Base-by-base conservation (phyloP, 2,888 invertebrate genomes). In the Scaptomyza flava region DNA sequence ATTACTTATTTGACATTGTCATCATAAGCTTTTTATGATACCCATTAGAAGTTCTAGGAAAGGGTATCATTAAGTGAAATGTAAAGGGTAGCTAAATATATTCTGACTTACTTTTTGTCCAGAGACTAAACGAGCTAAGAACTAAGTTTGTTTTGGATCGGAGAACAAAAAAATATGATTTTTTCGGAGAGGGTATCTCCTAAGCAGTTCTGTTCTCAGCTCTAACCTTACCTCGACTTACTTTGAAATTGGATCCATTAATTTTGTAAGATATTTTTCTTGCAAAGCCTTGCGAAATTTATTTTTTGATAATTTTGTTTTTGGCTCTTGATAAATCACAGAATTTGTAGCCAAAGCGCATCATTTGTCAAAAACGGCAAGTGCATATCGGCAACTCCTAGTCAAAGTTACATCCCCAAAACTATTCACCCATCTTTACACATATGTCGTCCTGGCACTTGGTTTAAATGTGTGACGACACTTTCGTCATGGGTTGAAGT, bases 251-350 rank as follows among this genome's bases (percentile, higher is more conserved):
- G 38, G 47, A 66, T 52, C 54, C 80, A 78, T 78, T 78, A 79
- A 78, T 78, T 68, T 54, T 53, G 46, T 20, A 9, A 68, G 61
- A 73, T 64, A 46, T 68, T 71, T 71, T 71, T 71, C 50, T 9
- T 36, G 75, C 75, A 58, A 67, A 67, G 73, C 76, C 79, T 77
- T 74, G 76, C 76, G 34, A 68, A 68, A 58, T 54, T 64, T 62
- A 59, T 58, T 59, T 64, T 63, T 68, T 59, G 54, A 50, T 53
- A 53, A 62, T 72, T 66, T 56, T 46, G 38, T 52, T 42, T 69
- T 60, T 63, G 59, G 66, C 73, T 69, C 72, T 79, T 87, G 82
- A 83, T 77, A 83, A 83, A 83, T 87, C 82, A 69, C 87, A 84
- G 68, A 47, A 57, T 58, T 61, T 62, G 31, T 46, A 46, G 50